phyloP scores from a whole-genome alignment of 2,888 invertebrate species.

The Trissoscelio sp. region DNA sequence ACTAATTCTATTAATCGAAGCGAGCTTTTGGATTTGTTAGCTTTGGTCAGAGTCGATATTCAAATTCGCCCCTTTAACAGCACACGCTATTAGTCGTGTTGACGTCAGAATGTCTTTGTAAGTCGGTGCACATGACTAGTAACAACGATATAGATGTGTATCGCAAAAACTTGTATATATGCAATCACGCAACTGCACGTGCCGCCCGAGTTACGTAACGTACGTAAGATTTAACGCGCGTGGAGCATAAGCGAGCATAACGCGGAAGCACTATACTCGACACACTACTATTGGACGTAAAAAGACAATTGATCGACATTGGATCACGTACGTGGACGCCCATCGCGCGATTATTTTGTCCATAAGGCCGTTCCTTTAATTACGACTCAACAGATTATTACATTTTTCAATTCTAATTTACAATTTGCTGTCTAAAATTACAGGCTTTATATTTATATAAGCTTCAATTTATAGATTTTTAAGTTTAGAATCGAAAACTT shows the following conservation, averaged over 20 bases:
- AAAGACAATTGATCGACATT: constrained; percentile 62
- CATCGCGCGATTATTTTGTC: no score
- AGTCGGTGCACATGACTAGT: constrained; percentile 46
- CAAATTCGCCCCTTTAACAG: constrained; percentile 44
- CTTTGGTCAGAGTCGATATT: no score
- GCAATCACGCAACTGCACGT: constrained; percentile 68
- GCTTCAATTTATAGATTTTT: no score
- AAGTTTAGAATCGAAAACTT: no score
- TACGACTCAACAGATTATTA: no score
- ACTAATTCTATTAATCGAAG: no score
- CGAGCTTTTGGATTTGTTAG: no score
- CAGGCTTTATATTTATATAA: no score
- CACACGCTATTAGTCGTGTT: constrained; percentile 45
- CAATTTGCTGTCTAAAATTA: no score
- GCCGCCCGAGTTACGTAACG: constrained; percentile 62
- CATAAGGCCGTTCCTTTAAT: no score
- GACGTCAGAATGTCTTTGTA: constrained; percentile 67
- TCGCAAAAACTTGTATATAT: constrained; percentile 58
- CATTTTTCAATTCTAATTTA: no score
- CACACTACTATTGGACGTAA: constrained; percentile 33
- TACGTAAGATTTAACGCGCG: constrained; percentile 62
- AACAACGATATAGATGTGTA: constrained; percentile 53
- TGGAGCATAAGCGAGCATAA: constrained; percentile 39
- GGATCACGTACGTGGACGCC: constrained; percentile 45
- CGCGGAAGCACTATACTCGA: constrained; percentile 60